Percentiles rank a stretch among this genome's conserved stretches.
Conservation (phyloP, 2,797 vertebrate genomes). For the Lerista edwardsae region DNA sequence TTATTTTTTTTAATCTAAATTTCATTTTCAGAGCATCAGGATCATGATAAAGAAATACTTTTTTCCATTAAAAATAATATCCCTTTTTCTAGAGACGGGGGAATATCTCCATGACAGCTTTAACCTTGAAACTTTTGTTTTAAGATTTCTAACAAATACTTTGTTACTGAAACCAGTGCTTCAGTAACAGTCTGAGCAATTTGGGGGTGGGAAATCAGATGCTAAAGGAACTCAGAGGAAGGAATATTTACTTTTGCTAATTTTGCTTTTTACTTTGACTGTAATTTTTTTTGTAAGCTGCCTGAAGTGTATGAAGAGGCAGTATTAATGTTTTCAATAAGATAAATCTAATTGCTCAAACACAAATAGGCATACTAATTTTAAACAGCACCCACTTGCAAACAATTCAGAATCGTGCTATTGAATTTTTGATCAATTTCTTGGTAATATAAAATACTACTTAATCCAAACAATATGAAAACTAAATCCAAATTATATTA, state of each 20-base stretch:
- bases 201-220: background rate
- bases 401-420: background rate
- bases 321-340: background rate
- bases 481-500: background rate
- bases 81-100: background rate
- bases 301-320: background rate
- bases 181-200: background rate
- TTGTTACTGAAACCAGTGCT: background rate
- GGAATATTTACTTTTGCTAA: background rate
- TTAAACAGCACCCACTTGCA: background rate
- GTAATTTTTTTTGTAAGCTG: background rate
- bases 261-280: background rate
- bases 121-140: background rate
- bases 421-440: background rate
- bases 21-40: constrained; percentile 13
- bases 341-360: background rate
- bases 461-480: background rate
- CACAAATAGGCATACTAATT: background rate
- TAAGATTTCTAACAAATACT: constrained; percentile 4
- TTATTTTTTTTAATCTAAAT: constrained; percentile 3
- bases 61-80: background rate
- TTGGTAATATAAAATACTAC: background rate
- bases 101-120: background rate
- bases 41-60: background rate
- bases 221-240: background rate